Percentiles rank a stretch among this genome's conserved stretches.
Evolutionary conservation across 2,888 invertebrate genomes (phyloP).

Genomic region (Seira sanloemensis): DNA sequence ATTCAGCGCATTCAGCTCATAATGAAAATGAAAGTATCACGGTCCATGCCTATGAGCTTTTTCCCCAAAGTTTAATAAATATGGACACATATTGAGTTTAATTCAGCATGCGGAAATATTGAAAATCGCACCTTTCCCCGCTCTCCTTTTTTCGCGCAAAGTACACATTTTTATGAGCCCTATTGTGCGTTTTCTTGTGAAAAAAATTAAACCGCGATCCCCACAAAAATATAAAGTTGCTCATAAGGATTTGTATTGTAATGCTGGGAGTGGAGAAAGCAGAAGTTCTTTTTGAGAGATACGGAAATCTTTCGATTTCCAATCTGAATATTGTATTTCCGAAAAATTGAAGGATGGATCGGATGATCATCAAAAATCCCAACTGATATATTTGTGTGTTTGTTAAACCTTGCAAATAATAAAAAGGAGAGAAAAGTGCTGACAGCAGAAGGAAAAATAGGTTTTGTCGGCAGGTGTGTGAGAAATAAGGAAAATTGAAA

Average conservation of each 20-base stretch:
- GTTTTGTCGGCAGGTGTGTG: conserved; percentile 27
- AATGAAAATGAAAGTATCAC: conserved; percentile 6
- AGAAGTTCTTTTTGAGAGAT: background rate
- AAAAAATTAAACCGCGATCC: too few species aligned
- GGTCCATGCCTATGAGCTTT: background rate
- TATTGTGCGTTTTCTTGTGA: background rate
- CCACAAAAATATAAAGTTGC: too few species aligned
- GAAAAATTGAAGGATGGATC: conserved; percentile 11
- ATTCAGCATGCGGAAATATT: background rate
- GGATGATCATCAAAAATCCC: conserved; percentile 1
- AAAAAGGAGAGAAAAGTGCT: background rate
- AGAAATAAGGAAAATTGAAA: conserved; percentile 35
- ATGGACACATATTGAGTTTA: background rate
- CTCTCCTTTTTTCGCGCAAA: background rate
- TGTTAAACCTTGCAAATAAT: conserved; percentile 12
- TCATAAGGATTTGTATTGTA: too few species aligned
- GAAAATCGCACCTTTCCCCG: background rate
- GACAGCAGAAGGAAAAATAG: conserved; percentile 13
- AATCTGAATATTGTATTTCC: conserved; percentile 37
- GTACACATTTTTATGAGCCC: background rate
- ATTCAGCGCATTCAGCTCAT: background rate
- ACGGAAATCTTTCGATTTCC: conserved; percentile 32
- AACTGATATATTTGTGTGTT: background rate
- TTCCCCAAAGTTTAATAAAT: conserved; percentile 1
- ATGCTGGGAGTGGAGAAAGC: too few species aligned